Percentiles rank a stretch among this genome's conserved stretches.
Evolutionary conservation across 2,797 vertebrate species (phyloP).

Genomic region (Chelon labrosus): DNA sequence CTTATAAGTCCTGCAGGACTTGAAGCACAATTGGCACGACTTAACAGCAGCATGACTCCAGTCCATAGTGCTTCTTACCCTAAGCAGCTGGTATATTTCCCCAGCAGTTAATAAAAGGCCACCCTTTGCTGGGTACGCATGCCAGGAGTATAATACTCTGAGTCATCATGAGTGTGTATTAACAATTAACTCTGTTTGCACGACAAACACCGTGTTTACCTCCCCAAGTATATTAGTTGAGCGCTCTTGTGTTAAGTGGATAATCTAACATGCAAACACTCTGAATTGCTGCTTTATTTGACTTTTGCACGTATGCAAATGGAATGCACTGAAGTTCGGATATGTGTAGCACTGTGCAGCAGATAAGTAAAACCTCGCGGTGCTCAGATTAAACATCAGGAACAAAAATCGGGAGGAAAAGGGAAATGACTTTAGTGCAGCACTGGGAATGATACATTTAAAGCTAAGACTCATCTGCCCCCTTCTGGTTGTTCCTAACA

Average conservation of each 20-base stretch:
- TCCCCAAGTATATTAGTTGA: conserved; percentile 31
- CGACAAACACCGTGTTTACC: conserved; percentile 35
- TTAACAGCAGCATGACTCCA: conserved; percentile 40
- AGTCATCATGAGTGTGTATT: conserved; percentile 16
- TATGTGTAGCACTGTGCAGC: background rate
- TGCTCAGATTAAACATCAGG: background rate
- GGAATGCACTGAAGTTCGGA: background rate
- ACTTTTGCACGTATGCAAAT: conserved; percentile 13
- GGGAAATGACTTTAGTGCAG: too few relatives aligned
- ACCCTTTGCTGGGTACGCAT: background rate
- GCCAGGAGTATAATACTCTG: background rate
- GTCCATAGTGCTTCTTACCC: background rate
- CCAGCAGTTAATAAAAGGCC: conserved; percentile 14
- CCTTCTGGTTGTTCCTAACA: conserved; percentile 56
- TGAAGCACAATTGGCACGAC: conserved; percentile 38
- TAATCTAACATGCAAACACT: conserved; percentile 17
- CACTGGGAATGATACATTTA: background rate
- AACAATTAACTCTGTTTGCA: conserved; percentile 47
- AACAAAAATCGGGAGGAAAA: background rate
- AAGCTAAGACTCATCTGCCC: conserved; percentile 58
- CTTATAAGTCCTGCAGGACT: conserved; percentile 26
- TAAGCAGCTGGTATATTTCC: conserved; percentile 23
- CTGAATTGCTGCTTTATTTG: conserved; percentile 8
- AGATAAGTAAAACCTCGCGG: background rate
- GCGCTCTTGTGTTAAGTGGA: conserved; percentile 25